These are phyloP conservation scores for Paralvinella palmiformis DNA, from an alignment of 1,140 invertebrate genomes.

Conservation along the genomic window DNA sequence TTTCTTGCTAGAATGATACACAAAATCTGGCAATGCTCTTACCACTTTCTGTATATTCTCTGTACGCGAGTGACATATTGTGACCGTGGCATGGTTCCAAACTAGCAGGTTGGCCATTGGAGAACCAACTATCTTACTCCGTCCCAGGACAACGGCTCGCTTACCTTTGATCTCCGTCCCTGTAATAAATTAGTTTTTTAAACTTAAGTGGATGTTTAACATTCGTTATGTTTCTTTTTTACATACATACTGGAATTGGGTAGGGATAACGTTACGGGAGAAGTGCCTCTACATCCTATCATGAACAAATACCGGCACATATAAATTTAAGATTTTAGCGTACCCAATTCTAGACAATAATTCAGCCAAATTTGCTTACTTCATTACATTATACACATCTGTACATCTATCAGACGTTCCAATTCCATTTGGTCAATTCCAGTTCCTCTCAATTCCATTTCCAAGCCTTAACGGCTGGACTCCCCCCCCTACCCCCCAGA, in stretches of 20 bases:
- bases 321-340: too few species aligned
- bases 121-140: constrained; percentile 96
- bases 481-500: too few species aligned
- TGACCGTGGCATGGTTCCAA: constrained; percentile 95
- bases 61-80: constrained; percentile 92
- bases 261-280: background rate
- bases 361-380: too few species aligned
- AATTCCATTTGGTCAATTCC: too few species aligned
- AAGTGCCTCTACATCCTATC: background rate
- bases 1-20: too few species aligned
- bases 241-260: background rate
- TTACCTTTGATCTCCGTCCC: constrained; percentile 76
- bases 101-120: constrained; percentile 89
- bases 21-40: too few species aligned
- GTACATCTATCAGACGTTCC: too few species aligned
- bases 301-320: too few species aligned
- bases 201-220: constrained; percentile 6
- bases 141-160: constrained; percentile 85
- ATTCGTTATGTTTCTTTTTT: background rate
- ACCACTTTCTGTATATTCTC: constrained; percentile 74
- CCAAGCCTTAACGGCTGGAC: too few species aligned
- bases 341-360: too few species aligned
- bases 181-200: constrained; percentile 20
- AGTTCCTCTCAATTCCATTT: too few species aligned
- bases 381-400: too few species aligned